Evolutionary conservation across 2,888 invertebrate genomes (phyloP), one percentile per base, ranked within the genome.

Genomic region (Eueremaeus valkanovi): DNA sequence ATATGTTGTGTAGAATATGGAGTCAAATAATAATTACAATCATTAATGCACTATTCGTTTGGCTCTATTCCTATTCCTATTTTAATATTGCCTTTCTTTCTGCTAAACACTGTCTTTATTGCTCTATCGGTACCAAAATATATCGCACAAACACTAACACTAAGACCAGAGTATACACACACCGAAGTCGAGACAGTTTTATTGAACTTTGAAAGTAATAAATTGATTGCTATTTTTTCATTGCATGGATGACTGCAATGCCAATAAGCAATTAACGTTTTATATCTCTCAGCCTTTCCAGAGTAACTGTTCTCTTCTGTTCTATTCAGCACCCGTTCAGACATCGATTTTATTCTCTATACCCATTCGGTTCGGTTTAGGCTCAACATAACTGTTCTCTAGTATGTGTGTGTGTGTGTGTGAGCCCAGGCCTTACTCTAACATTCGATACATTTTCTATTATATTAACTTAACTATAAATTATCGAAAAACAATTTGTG

Each of bases 151-250:
- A n/a, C n/a, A n/a, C n/a, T n/a, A n/a, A n/a, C n/a, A n/a, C n/a
- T n/a, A n/a, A n/a, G n/a, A n/a, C n/a, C n/a, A n/a, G 21, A 27
- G 21, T 24, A 55, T 27, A 61, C 24, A 21, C 11, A 61, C 6
- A 29, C 8, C 18, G 16, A 49, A 9, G n/a, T 58, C 6, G 33
- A 29, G 63, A 63, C 63, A 66, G 36, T 66, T 36, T 66, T 36
- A 66, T 36, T 66, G 66, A 36, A 36, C 66, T 66, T 36, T 66
- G 33, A 2, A 66, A 21, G 66, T 36, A 66, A 36, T 66, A 66
- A 66, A 66, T 66, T 66, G 66, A 66, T 66, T 66, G 36, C 31
- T 31, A 21, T n/a, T 63, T 29, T 63, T 63, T 63, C 58, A 61
- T 61, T 29, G 61, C 61, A 61, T 31, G 61, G 31, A 61, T 61